Conservation (phyloP, 2,113 vertebrate genomes). For the Haemorhous mexicanus region DNA sequence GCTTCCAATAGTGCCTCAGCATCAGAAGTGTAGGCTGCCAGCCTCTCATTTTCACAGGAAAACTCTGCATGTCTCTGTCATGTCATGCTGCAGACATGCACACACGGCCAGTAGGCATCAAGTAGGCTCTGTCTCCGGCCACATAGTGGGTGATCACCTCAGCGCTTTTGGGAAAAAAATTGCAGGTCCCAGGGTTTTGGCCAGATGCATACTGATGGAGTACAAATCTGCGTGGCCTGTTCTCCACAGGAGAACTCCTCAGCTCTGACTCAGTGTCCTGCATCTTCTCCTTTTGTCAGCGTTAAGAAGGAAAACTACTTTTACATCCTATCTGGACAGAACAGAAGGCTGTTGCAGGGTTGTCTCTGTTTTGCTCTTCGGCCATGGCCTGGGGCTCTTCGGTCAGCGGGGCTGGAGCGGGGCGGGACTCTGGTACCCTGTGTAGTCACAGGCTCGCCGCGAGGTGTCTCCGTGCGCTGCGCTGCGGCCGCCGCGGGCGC, state of each 20-base stretch:
- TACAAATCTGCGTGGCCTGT: not conserved
- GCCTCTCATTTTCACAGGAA: accelerated
- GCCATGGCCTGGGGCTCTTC: not conserved
- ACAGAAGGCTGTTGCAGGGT: not conserved
- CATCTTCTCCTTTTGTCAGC: not conserved
- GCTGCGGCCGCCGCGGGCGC: not conserved
- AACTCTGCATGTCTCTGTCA: not conserved
- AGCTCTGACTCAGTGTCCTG: not conserved
- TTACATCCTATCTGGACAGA: not conserved
- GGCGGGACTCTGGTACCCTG: not conserved
- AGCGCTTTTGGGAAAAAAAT: not conserved
- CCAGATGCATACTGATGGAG: not conserved
- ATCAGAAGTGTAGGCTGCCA: not conserved
- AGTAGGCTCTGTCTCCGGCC: accelerated
- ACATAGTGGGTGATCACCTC: not conserved
- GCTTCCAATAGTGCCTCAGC: not conserved
- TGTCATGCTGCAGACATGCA: not conserved
- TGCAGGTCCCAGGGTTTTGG: not conserved
- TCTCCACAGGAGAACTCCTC: not conserved
- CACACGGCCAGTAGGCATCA: accelerated
- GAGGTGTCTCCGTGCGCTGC: not conserved
- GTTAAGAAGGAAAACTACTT: not conserved
- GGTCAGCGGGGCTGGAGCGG: not conserved
- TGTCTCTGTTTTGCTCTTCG: not conserved
- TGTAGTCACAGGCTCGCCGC: not conserved